These are phyloP conservation scores for Catamblyrhynchus diadema DNA, from an alignment of 2,797 vertebrate genomes.

Conservation along the genomic window DNA sequence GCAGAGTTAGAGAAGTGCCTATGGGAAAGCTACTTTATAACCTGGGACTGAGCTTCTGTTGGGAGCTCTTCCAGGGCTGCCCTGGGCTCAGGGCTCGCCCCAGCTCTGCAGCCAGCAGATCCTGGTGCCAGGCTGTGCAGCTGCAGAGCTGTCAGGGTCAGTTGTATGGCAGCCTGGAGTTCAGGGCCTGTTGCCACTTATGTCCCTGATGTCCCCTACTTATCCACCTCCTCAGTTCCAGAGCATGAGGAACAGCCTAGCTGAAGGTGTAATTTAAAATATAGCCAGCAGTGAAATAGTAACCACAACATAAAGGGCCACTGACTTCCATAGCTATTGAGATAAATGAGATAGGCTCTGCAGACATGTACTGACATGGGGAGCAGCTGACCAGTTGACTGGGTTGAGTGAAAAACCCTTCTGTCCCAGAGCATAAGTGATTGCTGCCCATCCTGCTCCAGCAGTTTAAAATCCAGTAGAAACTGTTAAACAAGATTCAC, in stretches of 20 bases:
- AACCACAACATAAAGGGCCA: neutral
- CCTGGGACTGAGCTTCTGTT: neutral
- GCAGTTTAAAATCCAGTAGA: neutral
- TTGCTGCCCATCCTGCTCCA: neutral
- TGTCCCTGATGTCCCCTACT: neutral
- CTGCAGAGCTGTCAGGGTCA: accelerated
- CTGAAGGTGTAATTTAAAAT: neutral
- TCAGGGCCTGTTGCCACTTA: neutral
- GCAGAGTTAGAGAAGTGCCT: neutral
- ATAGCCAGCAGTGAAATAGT: neutral
- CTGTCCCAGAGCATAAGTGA: neutral
- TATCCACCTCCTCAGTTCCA: neutral
- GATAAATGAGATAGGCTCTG: neutral
- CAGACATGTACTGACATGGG: neutral
- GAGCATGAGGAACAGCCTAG: neutral
- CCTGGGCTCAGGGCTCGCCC: neutral
- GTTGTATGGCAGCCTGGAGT: neutral
- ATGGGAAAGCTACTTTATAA: neutral
- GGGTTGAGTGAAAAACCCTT: neutral
- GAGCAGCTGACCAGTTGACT: neutral
- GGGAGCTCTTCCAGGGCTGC: neutral
- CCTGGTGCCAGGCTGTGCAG: neutral
- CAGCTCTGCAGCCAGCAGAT: neutral
- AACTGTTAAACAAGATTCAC: neutral
- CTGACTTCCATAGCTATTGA: neutral